Base-by-base conservation (phyloP, 2,888 invertebrate genomes). In the Diloba caeruleocephala region DNA sequence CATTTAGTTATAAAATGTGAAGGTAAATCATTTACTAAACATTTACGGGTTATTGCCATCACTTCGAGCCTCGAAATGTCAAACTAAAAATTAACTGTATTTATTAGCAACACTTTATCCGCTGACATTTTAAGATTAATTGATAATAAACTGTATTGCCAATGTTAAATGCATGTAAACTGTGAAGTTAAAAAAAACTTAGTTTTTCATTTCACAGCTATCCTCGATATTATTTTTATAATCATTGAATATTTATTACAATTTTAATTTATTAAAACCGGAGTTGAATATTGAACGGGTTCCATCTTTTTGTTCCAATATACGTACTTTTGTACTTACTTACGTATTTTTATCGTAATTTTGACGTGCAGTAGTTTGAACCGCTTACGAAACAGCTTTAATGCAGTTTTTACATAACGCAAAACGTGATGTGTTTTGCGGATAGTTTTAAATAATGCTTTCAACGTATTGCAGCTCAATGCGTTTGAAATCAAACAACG, bases 371-470 rank as follows among this genome's bases (percentile, higher is more conserved):
- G n/a, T n/a, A n/a, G n/a, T n/a, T n/a, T n/a, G n/a, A 23, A 17
- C 17, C 23, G 9, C n/a, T 37, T 25, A 25, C 36, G 17, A 33
- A 7, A 15, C 12, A 12, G 19, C 10, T n/a, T 7, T 26, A 15
- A 25, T 23, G 7, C 25, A 7, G 15, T 21, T 12, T 45, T 57
- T 61, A 66, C 39, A 21, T 43, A 66, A 66, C 19, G 1, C 6
- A 4, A 1, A 25, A 42, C 45, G 36, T 56, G 42, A 6, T 17
- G 10, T 5, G 36, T 7, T 56, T 59, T 38, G 28, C 23, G 21
- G 28, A 23, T 25, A 9, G 13, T 21, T 36, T 13, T 13, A 21
- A 36, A 36, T 34, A 2, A 34, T 36, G 48, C 13, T 50, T 49
- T 37, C 59, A 41, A 25, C 39, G 19, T 32, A 39, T 10, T 7